Evolutionary conservation across 1,140 invertebrate genomes (phyloP).

Genomic region (Drosophila nebulosa): DNA sequence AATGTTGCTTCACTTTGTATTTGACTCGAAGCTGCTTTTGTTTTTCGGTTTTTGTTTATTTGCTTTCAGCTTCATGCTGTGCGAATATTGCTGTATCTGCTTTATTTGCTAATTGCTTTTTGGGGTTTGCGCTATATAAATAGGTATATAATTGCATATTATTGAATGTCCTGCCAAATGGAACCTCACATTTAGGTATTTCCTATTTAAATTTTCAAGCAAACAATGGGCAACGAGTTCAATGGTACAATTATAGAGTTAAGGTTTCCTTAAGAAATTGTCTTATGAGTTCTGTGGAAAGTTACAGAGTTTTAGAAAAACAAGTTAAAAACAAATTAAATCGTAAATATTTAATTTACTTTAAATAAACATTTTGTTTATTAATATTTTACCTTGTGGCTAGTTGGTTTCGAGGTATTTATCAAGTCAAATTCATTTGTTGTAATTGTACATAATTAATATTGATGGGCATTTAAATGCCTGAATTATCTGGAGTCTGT

Average conservation of each 20-base stretch:
- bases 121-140: slow-evolving; percentile 21
- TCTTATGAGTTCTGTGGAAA: too few relatives aligned
- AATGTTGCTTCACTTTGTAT: slow-evolving; percentile 48
- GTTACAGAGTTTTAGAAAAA: too few relatives aligned
- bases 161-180: not conserved
- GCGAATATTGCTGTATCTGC: slow-evolving; percentile 19
- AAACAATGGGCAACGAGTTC: too few relatives aligned
- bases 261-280: too few relatives aligned
- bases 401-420: not conserved
- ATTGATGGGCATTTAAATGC: slow-evolving; percentile 54
- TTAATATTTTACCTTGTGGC: not conserved
- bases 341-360: not conserved
- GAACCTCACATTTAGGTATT: not conserved
- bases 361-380: not conserved
- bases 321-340: too few relatives aligned
- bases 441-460: slow-evolving; percentile 39
- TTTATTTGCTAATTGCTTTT: slow-evolving; percentile 57
- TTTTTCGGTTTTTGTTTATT: slow-evolving; percentile 32
- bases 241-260: too few relatives aligned
- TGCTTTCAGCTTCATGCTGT: slow-evolving; percentile 16
- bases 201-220: not conserved
- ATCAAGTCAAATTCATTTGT: slow-evolving; percentile 17
- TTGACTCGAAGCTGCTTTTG: slow-evolving; percentile 44
- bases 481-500: slow-evolving; percentile 20
- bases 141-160: not conserved